A percentile compares a stretch with the other conserved stretches of the same genome.
phyloP scores from a whole-genome alignment of 2,113 vertebrate genomes.

The Neogobius melanostomus region DNA sequence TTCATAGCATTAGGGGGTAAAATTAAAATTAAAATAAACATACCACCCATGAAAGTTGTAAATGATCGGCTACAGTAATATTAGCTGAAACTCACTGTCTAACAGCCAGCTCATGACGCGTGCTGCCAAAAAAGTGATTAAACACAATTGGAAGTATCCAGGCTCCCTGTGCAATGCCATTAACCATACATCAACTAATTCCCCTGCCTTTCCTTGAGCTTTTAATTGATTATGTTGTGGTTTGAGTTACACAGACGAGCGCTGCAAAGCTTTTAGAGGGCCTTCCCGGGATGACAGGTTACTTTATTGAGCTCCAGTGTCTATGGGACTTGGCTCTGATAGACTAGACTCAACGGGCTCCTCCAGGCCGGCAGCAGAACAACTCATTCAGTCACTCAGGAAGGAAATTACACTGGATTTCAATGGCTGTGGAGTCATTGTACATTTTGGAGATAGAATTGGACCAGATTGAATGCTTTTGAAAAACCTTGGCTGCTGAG shows the following conservation, averaged over 20 bases:
- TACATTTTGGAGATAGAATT: constrained; percentile 34
- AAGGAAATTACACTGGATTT: constrained; percentile 26
- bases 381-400: constrained; percentile 35
- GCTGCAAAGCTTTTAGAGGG: not conserved
- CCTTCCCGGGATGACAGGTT: not conserved
- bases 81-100: not conserved
- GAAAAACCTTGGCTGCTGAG: not conserved
- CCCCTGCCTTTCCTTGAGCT: constrained; percentile 34
- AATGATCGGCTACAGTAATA: not conserved
- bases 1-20: too few species aligned
- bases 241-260: not conserved
- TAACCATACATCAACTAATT: constrained; percentile 36
- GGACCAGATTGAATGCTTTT: constrained; percentile 21
- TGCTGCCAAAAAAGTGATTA: constrained; percentile 40
- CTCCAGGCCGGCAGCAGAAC: constrained; percentile 31
- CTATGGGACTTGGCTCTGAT: constrained; percentile 34
- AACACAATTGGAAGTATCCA: constrained; percentile 37
- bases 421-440: constrained; percentile 28
- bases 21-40: too few species aligned
- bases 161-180: constrained; percentile 28
- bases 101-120: not conserved
- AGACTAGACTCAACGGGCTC: constrained; percentile 27
- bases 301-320: not conserved
- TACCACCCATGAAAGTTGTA: too few species aligned
- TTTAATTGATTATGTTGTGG: constrained; percentile 42